Evolutionary conservation across 2,888 invertebrate genomes (phyloP).

Genomic region (Stictocephala bisonia): DNA sequence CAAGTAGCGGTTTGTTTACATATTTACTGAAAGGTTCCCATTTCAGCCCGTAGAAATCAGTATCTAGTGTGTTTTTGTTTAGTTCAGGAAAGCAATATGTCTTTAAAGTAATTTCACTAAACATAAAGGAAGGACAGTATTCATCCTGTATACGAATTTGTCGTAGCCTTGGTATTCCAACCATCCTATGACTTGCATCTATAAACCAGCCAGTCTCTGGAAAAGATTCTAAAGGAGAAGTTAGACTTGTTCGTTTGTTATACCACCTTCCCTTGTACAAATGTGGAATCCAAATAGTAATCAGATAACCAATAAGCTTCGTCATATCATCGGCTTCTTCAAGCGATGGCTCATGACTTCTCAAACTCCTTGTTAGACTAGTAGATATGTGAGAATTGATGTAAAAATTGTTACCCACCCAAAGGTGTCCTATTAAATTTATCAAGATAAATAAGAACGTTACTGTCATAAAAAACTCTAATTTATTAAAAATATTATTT

Average conservation of each 20-base stretch:
- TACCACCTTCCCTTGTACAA: slow-evolving; percentile 38
- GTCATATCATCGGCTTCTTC: background rate
- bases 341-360: background rate
- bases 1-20: slow-evolving; percentile 10
- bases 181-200: slow-evolving; percentile 16
- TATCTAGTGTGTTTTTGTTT: background rate
- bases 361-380: background rate
- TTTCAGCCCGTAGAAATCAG: background rate
- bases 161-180: slow-evolving; percentile 27
- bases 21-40: background rate
- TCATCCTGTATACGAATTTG: slow-evolving; percentile 23
- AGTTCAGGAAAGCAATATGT: background rate
- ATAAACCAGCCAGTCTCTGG: slow-evolving; percentile 1
- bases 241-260: slow-evolving; percentile 20
- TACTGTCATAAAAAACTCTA: background rate
- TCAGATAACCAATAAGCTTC: slow-evolving; percentile 14
- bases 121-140: too few relatives aligned
- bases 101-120: too few relatives aligned
- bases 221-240: background rate
- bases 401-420: background rate
- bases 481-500: background rate
- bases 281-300: slow-evolving; percentile 6
- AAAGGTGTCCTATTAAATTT: background rate
- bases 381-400: background rate
- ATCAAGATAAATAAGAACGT: background rate